Conservation (phyloP, 2,113 vertebrate species). For the Eudyptes chrysolophus region DNA sequence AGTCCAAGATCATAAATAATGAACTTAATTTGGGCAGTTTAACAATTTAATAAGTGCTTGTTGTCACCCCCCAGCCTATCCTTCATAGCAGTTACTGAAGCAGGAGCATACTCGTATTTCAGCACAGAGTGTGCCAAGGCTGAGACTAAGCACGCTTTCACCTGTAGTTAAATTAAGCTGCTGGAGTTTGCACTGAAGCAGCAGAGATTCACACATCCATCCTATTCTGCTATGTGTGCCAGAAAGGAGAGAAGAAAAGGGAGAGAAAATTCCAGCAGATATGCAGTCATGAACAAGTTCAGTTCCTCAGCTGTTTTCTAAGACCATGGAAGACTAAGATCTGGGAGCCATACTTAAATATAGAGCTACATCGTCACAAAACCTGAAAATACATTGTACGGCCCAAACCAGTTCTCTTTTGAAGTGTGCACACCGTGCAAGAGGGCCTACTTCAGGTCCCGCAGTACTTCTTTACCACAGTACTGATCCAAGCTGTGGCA, state of each 20-base stretch:
- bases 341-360: neutral
- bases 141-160: neutral
- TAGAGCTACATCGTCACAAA: neutral
- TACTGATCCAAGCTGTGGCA: neutral
- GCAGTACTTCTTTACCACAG: neutral
- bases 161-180: neutral
- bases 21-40: neutral
- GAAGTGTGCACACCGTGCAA: neutral
- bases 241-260: neutral
- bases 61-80: neutral
- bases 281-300: neutral
- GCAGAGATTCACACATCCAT: neutral
- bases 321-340: neutral
- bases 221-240: neutral
- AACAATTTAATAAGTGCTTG: neutral
- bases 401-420: neutral
- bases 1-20: neutral
- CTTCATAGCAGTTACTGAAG: neutral
- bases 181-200: neutral
- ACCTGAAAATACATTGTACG: neutral
- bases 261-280: neutral
- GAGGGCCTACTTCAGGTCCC: neutral
- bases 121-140: neutral
- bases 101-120: rapidly evolving
- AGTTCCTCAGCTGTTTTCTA: neutral